Base-by-base conservation (phyloP, 2,113 vertebrate species). In the Pomatostomus ruficeps region DNA sequence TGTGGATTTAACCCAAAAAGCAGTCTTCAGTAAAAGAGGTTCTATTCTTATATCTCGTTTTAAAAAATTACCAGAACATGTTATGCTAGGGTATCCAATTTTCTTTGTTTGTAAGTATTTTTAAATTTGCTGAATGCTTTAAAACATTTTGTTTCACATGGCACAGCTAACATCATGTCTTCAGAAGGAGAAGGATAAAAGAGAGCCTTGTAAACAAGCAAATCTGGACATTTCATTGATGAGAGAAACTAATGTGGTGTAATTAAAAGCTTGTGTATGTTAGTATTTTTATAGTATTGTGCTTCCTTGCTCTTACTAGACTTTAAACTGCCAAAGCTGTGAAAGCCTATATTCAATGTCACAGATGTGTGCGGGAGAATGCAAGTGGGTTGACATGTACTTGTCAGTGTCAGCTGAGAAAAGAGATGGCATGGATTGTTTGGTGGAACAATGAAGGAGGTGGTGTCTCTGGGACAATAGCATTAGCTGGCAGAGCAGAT, bases 361-460 rank as follows among this genome's bases (percentile, higher is more conserved):
- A 88, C 91, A 95, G 91, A 91, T 94, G 92, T 89, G 73, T 79
- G 74, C 40, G 1, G 85, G 84, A 97, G 80, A 96, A 93, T 91
- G 77, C 85, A 62, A 78, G 73, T 1, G 70, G 72, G 65, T 73
- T 91, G 94, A 93, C 95, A 93, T 89, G 95, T 92, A 88, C 92
- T 96, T 95, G 94, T 95, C 94, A 96, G 91, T 95, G 91, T 95
- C 95, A 94, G 93, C 80, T 71, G 88, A 93, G 92, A 90, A 91
- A 79, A 95, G 81, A 92, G 70, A 88, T 95, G 96, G 92, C 92
- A 63, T 88, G 82, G 61, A 93, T 83, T 94, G 82, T 91, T 93
- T 1, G 0, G 68, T 77, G 55, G 82, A 97, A 97, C 96, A 97
- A 97, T 95, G 81, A 71, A 90, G 78, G 95, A 95, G 94, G 96